These are phyloP conservation scores for Ornithoptera priamus DNA, from an alignment of 2,888 invertebrate genomes.

Conservation along the genomic window DNA sequence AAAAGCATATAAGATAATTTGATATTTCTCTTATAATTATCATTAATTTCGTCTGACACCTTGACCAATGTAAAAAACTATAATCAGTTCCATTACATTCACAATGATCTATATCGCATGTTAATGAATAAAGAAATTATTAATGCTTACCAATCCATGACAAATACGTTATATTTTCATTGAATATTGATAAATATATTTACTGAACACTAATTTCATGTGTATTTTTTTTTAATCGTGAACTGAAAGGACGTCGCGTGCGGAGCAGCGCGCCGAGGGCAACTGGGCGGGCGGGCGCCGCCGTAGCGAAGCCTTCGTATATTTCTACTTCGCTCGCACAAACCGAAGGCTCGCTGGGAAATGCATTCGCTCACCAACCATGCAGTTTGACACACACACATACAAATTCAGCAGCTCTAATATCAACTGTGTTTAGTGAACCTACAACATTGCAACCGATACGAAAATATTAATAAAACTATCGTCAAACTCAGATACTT, in stretches of 20 bases:
- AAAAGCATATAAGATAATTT: too few species aligned
- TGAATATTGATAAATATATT: neutral
- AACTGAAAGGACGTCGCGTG: slow-evolving; percentile 41
- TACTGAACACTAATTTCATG: neutral
- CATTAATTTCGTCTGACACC: too few species aligned
- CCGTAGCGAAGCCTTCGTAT: slow-evolving; percentile 57
- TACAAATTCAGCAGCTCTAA: slow-evolving; percentile 31
- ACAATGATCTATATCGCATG: neutral
- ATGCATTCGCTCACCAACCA: slow-evolving; percentile 55
- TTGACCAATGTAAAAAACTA: too few species aligned
- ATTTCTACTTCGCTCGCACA: slow-evolving; percentile 58
- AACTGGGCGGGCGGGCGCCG: slow-evolving; percentile 76
- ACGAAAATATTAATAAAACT: neutral
- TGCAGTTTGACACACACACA: slow-evolving; percentile 42
- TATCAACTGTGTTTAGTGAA: slow-evolving; percentile 37
- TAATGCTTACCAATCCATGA: slow-evolving; percentile 22
- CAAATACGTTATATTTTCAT: neutral
- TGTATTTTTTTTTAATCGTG: neutral
- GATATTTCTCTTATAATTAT: too few species aligned
- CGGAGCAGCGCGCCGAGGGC: slow-evolving; percentile 57
- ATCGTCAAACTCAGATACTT: too few species aligned
- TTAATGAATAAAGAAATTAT: neutral
- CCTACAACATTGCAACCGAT: slow-evolving; percentile 35
- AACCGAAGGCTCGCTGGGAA: slow-evolving; percentile 36
- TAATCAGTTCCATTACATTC: too few species aligned